Percentiles rank a stretch among this genome's conserved stretches.
These are phyloP conservation scores for Melospiza georgiana DNA, from an alignment of 2,113 vertebrate species.

Conservation along the genomic window DNA sequence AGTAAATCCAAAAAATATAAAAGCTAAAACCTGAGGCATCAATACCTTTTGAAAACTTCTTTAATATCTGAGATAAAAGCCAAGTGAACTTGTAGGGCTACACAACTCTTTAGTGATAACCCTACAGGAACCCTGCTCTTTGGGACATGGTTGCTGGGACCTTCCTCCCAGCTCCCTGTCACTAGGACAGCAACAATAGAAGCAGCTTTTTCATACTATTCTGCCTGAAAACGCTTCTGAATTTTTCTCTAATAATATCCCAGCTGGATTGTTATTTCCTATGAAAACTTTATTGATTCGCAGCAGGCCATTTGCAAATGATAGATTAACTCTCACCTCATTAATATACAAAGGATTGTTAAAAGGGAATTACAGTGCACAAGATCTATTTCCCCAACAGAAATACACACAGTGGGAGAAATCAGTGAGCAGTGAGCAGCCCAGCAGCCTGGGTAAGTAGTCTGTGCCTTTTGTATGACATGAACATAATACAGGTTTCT, in stretches of 20 bases:
- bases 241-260: conserved; percentile 19
- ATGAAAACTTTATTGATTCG: conserved; percentile 41
- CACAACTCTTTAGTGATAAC: neutral
- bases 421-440: neutral
- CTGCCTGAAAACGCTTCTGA: neutral
- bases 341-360: conserved; percentile 41
- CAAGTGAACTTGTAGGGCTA: neutral
- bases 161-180: neutral
- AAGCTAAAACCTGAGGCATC: neutral
- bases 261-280: conserved; percentile 29
- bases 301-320: conserved; percentile 40
- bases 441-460: neutral
- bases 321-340: conserved; percentile 45
- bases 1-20: neutral
- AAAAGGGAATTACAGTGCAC: neutral
- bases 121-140: neutral
- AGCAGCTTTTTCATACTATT: neutral
- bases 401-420: neutral
- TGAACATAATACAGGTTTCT: neutral
- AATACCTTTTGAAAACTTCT: neutral
- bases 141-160: neutral
- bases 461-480: neutral
- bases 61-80: neutral
- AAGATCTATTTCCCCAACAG: neutral
- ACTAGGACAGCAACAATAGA: neutral